phyloP scores from a whole-genome alignment of 53 echinoderm and acorn worm genomes.

The Apostichopus leukothele region DNA sequence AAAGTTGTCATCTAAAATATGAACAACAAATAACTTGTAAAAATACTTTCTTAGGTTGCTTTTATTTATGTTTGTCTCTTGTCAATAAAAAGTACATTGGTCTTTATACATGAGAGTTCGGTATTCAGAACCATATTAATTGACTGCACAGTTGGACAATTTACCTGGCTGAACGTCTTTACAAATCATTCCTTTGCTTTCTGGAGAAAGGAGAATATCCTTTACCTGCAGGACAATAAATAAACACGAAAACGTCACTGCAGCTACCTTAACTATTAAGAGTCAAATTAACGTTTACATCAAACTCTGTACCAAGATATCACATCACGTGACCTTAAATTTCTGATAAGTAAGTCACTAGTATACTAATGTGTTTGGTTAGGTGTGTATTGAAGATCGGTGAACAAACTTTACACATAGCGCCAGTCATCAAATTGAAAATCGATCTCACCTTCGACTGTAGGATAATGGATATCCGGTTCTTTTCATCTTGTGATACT shows the following conservation, averaged over 20 bases:
- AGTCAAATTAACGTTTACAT: too few species aligned
- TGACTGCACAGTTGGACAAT: background rate
- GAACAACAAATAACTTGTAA: too few species aligned
- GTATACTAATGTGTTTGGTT: too few species aligned
- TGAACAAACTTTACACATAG: background rate
- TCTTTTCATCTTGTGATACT: background rate
- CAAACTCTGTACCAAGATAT: too few species aligned
- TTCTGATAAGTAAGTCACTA: too few species aligned
- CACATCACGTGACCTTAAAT: too few species aligned
- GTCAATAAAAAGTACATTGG: background rate
- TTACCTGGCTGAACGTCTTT: background rate
- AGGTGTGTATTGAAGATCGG: background rate
- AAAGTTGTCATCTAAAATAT: too few species aligned
- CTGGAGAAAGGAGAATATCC: slow-evolving; percentile 3
- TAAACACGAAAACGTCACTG: too few species aligned
- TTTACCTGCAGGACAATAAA: background rate
- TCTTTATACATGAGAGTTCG: too few species aligned
- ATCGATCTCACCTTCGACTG: background rate
- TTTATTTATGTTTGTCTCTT: background rate
- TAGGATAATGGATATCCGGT: background rate
- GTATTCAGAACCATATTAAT: background rate
- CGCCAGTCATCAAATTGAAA: background rate
- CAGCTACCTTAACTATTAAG: too few species aligned
- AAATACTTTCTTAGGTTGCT: background rate
- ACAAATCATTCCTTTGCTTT: background rate